Conservation (phyloP, 2,888 invertebrate species). For the Rhamphomyia laevipes region DNA sequence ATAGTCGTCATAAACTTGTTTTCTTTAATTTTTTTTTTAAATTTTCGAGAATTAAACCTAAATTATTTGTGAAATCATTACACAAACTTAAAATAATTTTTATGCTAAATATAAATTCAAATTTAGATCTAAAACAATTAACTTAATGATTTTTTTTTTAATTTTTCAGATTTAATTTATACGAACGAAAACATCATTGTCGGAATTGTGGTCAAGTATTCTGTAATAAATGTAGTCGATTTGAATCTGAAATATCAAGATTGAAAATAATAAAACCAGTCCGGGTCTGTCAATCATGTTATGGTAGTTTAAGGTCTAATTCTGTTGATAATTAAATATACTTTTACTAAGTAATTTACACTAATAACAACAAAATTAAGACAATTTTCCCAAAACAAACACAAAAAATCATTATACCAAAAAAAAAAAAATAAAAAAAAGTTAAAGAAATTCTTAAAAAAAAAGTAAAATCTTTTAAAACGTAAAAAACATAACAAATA, state of each 20-base stretch:
- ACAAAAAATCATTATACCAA: slow-evolving; percentile 10
- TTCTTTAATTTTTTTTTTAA: no score
- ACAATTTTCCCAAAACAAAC: no score
- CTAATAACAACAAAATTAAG: no score
- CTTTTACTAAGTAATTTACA: not conserved
- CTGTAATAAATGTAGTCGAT: slow-evolving; percentile 93
- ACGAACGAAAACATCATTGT: slow-evolving; percentile 94
- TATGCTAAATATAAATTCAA: no score
- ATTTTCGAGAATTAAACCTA: no score
- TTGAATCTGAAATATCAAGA: slow-evolving; percentile 91
- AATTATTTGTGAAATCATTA: no score
- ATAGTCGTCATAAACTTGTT: not conserved
- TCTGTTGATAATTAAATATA: slow-evolving; percentile 30
- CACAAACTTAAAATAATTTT: no score
- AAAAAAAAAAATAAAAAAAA: slow-evolving; percentile 1
- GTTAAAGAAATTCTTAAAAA: not conserved
- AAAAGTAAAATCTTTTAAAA: no score
- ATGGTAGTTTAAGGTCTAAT: slow-evolving; percentile 43
- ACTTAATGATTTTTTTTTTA: no score
- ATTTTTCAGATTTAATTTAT: slow-evolving; percentile 84
- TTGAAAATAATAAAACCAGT: slow-evolving; percentile 89
- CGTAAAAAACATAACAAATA: no score
- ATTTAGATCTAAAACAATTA: no score
- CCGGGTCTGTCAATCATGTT: slow-evolving; percentile 89
- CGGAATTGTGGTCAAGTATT: slow-evolving; percentile 95